phyloP scores from a whole-genome alignment of 2,113 vertebrate genomes.

The Platanista minor region DNA sequence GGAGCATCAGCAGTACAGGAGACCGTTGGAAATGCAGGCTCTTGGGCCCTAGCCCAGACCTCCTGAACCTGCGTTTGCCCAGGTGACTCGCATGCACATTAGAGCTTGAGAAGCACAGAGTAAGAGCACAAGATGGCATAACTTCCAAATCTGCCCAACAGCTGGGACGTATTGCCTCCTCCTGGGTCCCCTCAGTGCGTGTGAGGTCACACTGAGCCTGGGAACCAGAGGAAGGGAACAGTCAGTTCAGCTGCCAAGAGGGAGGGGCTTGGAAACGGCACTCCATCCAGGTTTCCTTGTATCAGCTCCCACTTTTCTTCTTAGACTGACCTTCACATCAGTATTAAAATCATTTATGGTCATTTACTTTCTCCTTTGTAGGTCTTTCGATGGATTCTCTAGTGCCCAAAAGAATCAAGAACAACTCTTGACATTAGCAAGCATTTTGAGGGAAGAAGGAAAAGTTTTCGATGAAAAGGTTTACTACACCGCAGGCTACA shows the following conservation, averaged over 20 bases:
- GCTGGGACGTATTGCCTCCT: background rate
- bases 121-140: background rate
- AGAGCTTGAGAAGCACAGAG: background rate
- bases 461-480: conserved; percentile 80
- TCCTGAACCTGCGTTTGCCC: background rate
- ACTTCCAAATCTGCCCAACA: background rate
- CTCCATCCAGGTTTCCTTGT: fast-evolving
- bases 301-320: background rate
- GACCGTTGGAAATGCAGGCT: background rate
- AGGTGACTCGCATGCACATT: background rate
- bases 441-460: conserved; percentile 82
- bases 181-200: background rate
- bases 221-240: too few relatives aligned
- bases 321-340: fast-evolving
- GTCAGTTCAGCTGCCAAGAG: background rate
- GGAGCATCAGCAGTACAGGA: background rate
- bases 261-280: background rate
- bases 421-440: conserved; percentile 83
- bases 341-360: background rate
- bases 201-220: background rate
- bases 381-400: conserved; percentile 82
- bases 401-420: conserved; percentile 83
- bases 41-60: background rate
- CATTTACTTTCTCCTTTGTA: conserved; percentile 55
- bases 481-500: conserved; percentile 85